Evolutionary conservation across 2,888 invertebrate species (phyloP).

Genomic region (Linyphia triangularis): DNA sequence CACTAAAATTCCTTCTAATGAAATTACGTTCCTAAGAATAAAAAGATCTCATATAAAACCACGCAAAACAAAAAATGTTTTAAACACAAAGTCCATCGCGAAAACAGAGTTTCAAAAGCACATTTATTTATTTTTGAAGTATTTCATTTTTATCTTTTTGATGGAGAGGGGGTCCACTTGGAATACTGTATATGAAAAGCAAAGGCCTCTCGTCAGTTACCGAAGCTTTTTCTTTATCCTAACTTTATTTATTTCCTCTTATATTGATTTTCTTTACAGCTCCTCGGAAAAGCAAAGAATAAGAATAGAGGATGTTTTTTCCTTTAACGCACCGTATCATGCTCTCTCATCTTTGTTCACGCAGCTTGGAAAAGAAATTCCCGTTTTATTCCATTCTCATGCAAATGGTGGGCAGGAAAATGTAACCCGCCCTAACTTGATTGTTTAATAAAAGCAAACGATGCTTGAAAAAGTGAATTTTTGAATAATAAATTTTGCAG

Average conservation of each 20-base stretch:
- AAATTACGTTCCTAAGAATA: no score
- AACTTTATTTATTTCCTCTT: slow-evolving; percentile 58
- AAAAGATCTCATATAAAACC: neutral
- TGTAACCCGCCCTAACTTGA: slow-evolving; percentile 3
- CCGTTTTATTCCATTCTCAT: neutral
- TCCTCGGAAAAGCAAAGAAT: slow-evolving; percentile 16
- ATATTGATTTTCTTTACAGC: slow-evolving; percentile 60
- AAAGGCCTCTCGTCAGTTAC: slow-evolving; percentile 27
- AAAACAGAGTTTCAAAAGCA: slow-evolving; percentile 6
- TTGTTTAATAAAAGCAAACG: slow-evolving; percentile 3
- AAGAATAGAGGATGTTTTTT: slow-evolving; percentile 16
- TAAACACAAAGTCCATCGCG: neutral
- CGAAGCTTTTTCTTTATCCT: slow-evolving; percentile 21
- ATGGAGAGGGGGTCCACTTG: slow-evolving; percentile 23
- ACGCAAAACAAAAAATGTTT: neutral
- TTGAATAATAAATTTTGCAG: neutral
- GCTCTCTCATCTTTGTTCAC: slow-evolving; percentile 45
- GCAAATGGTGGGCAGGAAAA: neutral
- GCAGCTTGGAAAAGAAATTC: slow-evolving; percentile 6
- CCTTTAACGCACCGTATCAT: slow-evolving; percentile 30
- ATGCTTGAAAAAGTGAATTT: neutral
- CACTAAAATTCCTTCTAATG: no score
- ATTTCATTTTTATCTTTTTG: slow-evolving; percentile 48
- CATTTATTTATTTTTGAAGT: slow-evolving; percentile 38
- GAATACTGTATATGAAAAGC: slow-evolving; percentile 69